phyloP scores from a whole-genome alignment of 2,113 vertebrate genomes.

The Dendrocopos noguchii region DNA sequence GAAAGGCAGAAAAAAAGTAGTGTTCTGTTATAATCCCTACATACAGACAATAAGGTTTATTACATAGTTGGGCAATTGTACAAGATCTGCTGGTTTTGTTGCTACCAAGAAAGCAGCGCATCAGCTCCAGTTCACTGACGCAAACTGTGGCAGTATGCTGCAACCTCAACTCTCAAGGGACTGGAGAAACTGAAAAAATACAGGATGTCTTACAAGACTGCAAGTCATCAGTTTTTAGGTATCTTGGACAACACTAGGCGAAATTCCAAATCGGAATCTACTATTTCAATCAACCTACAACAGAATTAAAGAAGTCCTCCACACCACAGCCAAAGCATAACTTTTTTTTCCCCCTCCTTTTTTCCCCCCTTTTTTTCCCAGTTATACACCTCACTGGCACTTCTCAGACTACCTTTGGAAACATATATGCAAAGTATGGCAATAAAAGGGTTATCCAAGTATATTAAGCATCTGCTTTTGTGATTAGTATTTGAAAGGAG shows the following conservation, averaged over 20 bases:
- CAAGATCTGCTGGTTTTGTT: not conserved
- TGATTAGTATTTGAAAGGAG: conserved; percentile 72
- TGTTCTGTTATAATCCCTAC: not conserved
- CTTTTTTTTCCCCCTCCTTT: not conserved
- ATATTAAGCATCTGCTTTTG: conserved; percentile 64
- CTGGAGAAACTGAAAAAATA: not conserved
- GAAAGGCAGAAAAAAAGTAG: not conserved
- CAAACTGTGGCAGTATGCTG: not conserved
- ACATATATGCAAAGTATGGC: not conserved
- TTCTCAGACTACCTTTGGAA: not conserved
- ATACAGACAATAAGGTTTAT: not conserved
- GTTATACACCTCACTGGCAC: not conserved
- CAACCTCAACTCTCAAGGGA: not conserved
- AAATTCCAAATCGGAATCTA: not conserved
- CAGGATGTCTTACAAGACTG: not conserved
- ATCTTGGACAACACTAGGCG: not conserved
- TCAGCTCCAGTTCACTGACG: not conserved
- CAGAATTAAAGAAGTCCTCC: not conserved
- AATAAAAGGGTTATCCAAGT: conserved; percentile 64
- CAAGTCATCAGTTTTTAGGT: not conserved
- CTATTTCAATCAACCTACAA: not conserved
- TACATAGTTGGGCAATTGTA: not conserved
- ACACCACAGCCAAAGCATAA: not conserved
- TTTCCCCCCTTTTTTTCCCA: not conserved
- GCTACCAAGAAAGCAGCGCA: not conserved